These are phyloP conservation scores for Brachyopa scutellaris DNA, from an alignment of 2,888 invertebrate species.

Conservation along the genomic window DNA sequence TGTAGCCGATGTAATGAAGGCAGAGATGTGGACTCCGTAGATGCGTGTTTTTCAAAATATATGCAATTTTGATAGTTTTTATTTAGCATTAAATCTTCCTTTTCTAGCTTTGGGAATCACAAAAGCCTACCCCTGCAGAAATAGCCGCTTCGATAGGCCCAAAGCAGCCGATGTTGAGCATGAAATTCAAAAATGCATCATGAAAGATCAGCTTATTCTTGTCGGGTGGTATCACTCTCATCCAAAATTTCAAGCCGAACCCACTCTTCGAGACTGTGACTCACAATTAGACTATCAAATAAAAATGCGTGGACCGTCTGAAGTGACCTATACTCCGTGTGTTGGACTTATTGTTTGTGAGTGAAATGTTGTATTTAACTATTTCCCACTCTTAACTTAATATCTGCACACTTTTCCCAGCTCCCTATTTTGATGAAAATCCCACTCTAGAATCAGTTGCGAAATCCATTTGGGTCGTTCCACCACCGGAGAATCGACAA, in stretches of 20 bases:
- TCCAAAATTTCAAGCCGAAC: conserved; percentile 93
- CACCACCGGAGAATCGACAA: conserved; percentile 96
- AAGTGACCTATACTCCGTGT: conserved; percentile 96
- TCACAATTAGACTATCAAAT: conserved; percentile 97
- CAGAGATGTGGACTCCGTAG: no score
- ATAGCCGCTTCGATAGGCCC: conserved; percentile 90
- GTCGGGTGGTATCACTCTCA: conserved; percentile 99
- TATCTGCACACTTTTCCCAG: conserved; percentile 82
- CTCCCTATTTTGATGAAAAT: conserved; percentile 92
- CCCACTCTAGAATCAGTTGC: conserved; percentile 91
- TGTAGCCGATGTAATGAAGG: conserved; percentile 49
- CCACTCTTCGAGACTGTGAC: conserved; percentile 93
- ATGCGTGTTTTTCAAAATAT: no score
- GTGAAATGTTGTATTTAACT: conserved; percentile 75
- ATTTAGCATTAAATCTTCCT: no score
- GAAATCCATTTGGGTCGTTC: conserved; percentile 96
- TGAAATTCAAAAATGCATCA: conserved; percentile 92
- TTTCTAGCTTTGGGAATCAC: conserved; percentile 90
- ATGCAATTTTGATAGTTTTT: no score
- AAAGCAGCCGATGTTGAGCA: conserved; percentile 89
- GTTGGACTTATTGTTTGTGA: conserved; percentile 96
- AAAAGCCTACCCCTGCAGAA: conserved; percentile 94
- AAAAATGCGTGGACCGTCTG: conserved; percentile 94
- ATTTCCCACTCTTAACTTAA: background rate
- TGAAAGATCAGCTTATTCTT: conserved; percentile 89